Evolutionary conservation across 2,888 invertebrate species (phyloP).

Genomic region (Callyntrura sp.): DNA sequence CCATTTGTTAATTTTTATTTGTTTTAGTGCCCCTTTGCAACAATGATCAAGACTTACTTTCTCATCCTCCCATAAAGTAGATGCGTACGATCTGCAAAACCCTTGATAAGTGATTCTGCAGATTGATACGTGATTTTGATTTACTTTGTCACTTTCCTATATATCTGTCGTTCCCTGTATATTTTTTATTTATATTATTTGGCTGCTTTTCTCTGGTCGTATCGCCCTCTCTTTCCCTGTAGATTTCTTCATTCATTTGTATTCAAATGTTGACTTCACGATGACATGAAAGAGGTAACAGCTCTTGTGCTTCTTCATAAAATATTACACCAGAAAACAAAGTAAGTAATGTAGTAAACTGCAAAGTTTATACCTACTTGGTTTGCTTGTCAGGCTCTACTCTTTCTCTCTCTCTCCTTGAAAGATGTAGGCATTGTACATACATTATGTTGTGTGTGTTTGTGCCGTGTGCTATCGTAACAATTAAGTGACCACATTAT

Average conservation of each 20-base stretch:
- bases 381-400: not conserved
- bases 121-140: no score
- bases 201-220: constrained; percentile 34
- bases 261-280: constrained; percentile 68
- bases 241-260: constrained; percentile 65
- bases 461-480: constrained; percentile 59
- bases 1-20: no score
- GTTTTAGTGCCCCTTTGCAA: no score
- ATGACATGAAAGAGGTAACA: constrained; percentile 70
- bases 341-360: constrained; percentile 38
- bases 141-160: no score
- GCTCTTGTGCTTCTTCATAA: constrained; percentile 51
- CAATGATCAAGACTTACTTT: no score
- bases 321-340: constrained; percentile 56
- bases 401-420: not conserved
- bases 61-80: no score
- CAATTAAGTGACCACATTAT: constrained; percentile 62
- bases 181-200: constrained; percentile 45
- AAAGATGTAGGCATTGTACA: no score
- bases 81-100: no score
- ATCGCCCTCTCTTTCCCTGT: constrained; percentile 13
- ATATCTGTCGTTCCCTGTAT: no score
- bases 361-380: constrained; percentile 27
- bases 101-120: no score
- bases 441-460: constrained; percentile 1